Evolutionary conservation across 2,888 invertebrate species (phyloP).

Genomic region (Synergus itoensis): DNA sequence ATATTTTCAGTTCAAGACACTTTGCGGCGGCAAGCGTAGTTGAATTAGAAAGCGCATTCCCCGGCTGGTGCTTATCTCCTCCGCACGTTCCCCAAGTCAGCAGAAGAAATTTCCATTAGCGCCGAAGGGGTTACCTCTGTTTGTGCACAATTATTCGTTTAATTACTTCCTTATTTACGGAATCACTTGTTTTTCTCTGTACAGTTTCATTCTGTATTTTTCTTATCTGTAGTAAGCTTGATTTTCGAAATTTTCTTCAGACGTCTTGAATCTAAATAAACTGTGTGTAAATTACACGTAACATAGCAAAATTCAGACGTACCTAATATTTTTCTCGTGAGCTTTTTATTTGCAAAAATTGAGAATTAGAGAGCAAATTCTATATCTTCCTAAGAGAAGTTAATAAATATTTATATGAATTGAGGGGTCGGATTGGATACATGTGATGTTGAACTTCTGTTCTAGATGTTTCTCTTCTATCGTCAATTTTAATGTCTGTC

Average conservation of each 20-base stretch:
- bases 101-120: slow-evolving; percentile 62
- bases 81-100: slow-evolving; percentile 47
- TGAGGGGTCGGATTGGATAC: not conserved
- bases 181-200: slow-evolving; percentile 46
- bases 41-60: slow-evolving; percentile 54
- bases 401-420: not conserved
- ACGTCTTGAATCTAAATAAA: not conserved
- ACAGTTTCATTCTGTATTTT: not conserved
- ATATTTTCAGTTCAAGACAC: slow-evolving; percentile 47
- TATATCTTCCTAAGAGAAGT: not conserved
- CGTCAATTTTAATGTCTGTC: slow-evolving; percentile 26
- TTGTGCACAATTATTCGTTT: slow-evolving; percentile 60
- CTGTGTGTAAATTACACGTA: too few relatives aligned
- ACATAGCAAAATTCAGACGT: too few relatives aligned
- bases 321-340: not conserved
- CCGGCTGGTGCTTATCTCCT: slow-evolving; percentile 52
- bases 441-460: not conserved
- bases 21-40: slow-evolving; percentile 47
- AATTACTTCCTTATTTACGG: slow-evolving; percentile 62
- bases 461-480: slow-evolving; percentile 29
- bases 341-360: not conserved
- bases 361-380: not conserved
- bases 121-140: slow-evolving; percentile 51
- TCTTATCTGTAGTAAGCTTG: not conserved
- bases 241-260: slow-evolving; percentile 1